Base-by-base conservation (phyloP, 1,140 invertebrate species). In the Drosophila santomea region DNA sequence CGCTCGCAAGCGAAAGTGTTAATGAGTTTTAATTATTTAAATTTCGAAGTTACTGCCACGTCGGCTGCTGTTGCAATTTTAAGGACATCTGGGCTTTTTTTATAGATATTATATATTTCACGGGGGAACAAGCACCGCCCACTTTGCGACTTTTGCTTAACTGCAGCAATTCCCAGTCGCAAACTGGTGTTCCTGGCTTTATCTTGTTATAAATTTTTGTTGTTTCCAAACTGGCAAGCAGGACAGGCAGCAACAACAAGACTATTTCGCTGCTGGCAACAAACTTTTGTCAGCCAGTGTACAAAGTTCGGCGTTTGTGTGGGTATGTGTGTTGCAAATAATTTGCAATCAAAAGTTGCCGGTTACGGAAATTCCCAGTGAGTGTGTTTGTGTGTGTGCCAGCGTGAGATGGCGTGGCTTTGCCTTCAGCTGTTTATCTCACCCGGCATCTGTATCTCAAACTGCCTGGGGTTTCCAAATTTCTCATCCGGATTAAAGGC, bases 11-110 rank as follows among this genome's bases (percentile, higher is more conserved):
- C 47, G 75, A 76, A 82, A 83, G 83, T 88, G 83, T 89, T 86
- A 86, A 86, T 86, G 83, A 86, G 83, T 77, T 86, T 86, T 86
- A 86, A 86, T 86, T 83, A 86, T 86, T 86, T 74, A 86, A 88
- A 83, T 88, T 62, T 63, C 66, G 48, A 52, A 67, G 52, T 35
- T 54, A 23, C 58, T 62, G 52, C 51, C 43, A 17, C 36, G 60
- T 14, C n/a, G 43, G 32, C n/a, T 51, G 28, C 54, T 43, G 57
- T 17, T 73, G 59, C 71, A 74, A 56, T 55, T 66, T 74, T 52
- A 64, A 74, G 64, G 59, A n/a, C 38, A 15, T 10, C 10, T 4
- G 36, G 56, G 38, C 39, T 52, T 74, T 74, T 56, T 74, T 74
- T 74, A 74, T 74, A 48, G 73, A 59, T 76, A 67, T 67, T 76